Evolutionary conservation across 2,113 vertebrate genomes (phyloP).

Genomic region (Lipophrys pholis): DNA sequence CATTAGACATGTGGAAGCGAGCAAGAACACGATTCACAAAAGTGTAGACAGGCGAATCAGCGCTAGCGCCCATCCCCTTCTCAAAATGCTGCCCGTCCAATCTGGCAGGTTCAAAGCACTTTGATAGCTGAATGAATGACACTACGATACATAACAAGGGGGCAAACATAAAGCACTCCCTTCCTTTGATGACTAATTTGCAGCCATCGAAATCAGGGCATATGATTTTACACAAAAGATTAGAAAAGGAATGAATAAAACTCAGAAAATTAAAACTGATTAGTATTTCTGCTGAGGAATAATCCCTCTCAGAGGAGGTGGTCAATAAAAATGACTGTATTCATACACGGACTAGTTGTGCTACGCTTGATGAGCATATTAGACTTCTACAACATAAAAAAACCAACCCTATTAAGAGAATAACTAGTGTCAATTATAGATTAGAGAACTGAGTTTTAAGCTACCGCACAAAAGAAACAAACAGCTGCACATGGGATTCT

Average conservation of each 20-base stretch:
- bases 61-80: conserved; percentile 66
- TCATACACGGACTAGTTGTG: conserved; percentile 18
- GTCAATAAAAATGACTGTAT: conserved; percentile 9
- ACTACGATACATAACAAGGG: conserved; percentile 42
- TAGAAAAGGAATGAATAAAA: conserved; percentile 16
- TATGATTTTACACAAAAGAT: conserved; percentile 39
- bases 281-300: not conserved
- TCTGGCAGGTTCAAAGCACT: conserved; percentile 47
- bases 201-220: conserved; percentile 52
- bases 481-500: conserved; percentile 60
- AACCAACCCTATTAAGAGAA: conserved; percentile 21
- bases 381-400: conserved; percentile 5
- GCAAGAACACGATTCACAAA: conserved; percentile 47
- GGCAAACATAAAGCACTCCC: conserved; percentile 47
- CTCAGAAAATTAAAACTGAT: conserved; percentile 11
- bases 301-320: not conserved
- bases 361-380: conserved; percentile 7
- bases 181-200: conserved; percentile 61
- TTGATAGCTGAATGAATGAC: conserved; percentile 9
- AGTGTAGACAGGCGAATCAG: conserved; percentile 67
- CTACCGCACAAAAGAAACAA: conserved; percentile 55
- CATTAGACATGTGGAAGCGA: conserved; percentile 64
- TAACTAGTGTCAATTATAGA: conserved; percentile 4
- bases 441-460: conserved; percentile 12
- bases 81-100: conserved; percentile 61